Evolutionary conservation across 2,797 vertebrate species (phyloP), one percentile per base, ranked within the genome.

Genomic region (Myotis daubentonii): DNA sequence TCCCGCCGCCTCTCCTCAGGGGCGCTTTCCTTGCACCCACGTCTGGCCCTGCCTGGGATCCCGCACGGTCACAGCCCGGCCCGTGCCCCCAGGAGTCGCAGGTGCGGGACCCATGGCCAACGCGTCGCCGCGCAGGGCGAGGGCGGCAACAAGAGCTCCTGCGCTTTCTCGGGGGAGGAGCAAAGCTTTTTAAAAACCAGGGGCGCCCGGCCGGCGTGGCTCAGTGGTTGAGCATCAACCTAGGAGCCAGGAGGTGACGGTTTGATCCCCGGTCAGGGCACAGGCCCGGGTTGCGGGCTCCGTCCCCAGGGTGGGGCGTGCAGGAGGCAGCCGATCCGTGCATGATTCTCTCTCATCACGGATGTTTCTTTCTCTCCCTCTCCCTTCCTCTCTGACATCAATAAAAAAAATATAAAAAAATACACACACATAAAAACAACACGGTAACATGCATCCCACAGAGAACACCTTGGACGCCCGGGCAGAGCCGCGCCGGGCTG

Each of bases 1-100:
- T 3, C 2, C 20, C 0, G 13, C 33, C 28, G 6, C 8, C 28
- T 22, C 0, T 19, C 47, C 19, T 22, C 19, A 4, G 19, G 9
- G 74, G 74, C 6, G 0, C 30, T 19, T 4, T 16, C 38, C 25
- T 2, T 1, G 9, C 19, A 6, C 74, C 74, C 47, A 0, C 11
- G 9, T n/a, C 72, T 7, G 74, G 28, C 23, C 28, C 30, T 1
- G 2, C 74, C 72, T 3, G 30, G 28, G 44, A 3, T 47, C 68
- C 66, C 22, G 9, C 36, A 23, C 38, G 8, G 38, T 13, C 38
- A 25, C 20, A 9, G 36, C 28, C 41, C 0, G 23, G 36, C 11
- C 22, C 3, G 68, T 15, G 70, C 2, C 4, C 36, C 3, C 3
- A 22, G 22, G 38, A 10, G 68, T 2, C 23, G 68, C 68, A 12